phyloP scores from a whole-genome alignment of 1,140 invertebrate species.

The Drosophila quadrilineata region DNA sequence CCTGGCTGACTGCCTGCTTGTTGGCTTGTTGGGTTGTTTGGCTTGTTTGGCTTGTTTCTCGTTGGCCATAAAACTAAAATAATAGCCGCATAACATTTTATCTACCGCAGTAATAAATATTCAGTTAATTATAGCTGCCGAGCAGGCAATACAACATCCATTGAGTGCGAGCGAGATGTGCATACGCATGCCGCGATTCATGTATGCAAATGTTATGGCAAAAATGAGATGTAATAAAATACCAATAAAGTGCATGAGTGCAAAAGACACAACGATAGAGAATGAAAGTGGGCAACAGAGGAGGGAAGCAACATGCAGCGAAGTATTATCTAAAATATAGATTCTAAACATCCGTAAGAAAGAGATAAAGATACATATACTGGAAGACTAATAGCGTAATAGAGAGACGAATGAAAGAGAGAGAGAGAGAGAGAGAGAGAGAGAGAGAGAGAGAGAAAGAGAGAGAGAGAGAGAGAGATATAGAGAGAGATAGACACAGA shows the following conservation, averaged over 20 bases:
- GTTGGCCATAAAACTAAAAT: slow-evolving; percentile 74
- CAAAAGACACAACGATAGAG: not conserved
- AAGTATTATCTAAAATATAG: not conserved
- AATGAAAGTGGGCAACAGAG: not conserved
- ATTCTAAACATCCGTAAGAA: not conserved
- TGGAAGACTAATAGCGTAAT: not conserved
- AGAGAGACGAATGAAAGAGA: not conserved
- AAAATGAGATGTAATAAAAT: slow-evolving; percentile 36
- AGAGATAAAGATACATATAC: not conserved
- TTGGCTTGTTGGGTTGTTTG: slow-evolving; percentile 36
- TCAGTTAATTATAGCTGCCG: slow-evolving; percentile 73
- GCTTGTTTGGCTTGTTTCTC: no score
- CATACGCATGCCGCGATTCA: not conserved
- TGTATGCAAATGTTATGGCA: slow-evolving; percentile 48
- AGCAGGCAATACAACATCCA: slow-evolving; percentile 8
- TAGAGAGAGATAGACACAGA: not conserved
- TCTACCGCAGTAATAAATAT: slow-evolving; percentile 80
- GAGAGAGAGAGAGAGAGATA: not conserved
- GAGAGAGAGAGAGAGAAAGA: not conserved
- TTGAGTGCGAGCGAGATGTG: not conserved
- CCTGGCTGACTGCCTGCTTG: slow-evolving; percentile 31
- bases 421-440: not conserved
- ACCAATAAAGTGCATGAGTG: slow-evolving; percentile 22
- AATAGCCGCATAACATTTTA: slow-evolving; percentile 79
- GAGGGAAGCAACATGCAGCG: not conserved